Percentiles rank a stretch among this genome's conserved stretches.
These are phyloP conservation scores for Globodera ellingtonae DNA, from an alignment of 1,140 invertebrate species.

Conservation along the genomic window DNA sequence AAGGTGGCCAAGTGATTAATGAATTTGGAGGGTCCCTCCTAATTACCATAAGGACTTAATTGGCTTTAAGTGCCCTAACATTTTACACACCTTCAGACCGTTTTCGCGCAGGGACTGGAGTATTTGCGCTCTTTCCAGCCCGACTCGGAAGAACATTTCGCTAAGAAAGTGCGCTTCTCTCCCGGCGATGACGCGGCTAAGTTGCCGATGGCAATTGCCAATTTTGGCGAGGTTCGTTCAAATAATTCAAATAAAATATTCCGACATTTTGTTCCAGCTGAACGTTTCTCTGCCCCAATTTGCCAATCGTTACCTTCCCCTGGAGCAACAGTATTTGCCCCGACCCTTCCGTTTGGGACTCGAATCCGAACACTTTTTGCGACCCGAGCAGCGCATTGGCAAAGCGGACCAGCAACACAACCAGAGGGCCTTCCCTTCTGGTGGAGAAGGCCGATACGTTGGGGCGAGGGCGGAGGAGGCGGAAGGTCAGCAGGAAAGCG, in stretches of 20 bases:
- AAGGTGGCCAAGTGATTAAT: conserved; percentile 31
- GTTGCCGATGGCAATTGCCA: conserved; percentile 59
- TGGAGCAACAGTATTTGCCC: conserved; percentile 59
- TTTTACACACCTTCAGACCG: conserved; percentile 14
- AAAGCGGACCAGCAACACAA: conserved; percentile 8
- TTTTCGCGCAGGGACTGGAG: conserved; percentile 62
- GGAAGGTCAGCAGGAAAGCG: background rate
- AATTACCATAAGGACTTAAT: background rate
- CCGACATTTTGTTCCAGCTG: conserved; percentile 7
- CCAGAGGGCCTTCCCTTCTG: conserved; percentile 25
- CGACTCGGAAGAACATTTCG: conserved; percentile 61
- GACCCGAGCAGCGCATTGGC: conserved; percentile 33
- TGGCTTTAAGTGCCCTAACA: no score
- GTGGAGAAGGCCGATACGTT: conserved; percentile 13
- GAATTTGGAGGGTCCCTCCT: background rate
- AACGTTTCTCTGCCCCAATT: conserved; percentile 61
- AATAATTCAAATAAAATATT: conserved; percentile 10
- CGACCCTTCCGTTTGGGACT: conserved; percentile 56
- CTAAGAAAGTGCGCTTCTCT: conserved; percentile 62
- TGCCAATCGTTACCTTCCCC: conserved; percentile 58
- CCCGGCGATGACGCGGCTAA: conserved; percentile 64
- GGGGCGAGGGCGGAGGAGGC: background rate
- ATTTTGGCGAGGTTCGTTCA: conserved; percentile 57
- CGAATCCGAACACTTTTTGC: conserved; percentile 55
- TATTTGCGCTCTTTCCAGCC: conserved; percentile 60